Evolutionary conservation across 2,113 vertebrate genomes (phyloP), one percentile per base, ranked within the genome.

Genomic region (Poeciliopsis turrubarensis): DNA sequence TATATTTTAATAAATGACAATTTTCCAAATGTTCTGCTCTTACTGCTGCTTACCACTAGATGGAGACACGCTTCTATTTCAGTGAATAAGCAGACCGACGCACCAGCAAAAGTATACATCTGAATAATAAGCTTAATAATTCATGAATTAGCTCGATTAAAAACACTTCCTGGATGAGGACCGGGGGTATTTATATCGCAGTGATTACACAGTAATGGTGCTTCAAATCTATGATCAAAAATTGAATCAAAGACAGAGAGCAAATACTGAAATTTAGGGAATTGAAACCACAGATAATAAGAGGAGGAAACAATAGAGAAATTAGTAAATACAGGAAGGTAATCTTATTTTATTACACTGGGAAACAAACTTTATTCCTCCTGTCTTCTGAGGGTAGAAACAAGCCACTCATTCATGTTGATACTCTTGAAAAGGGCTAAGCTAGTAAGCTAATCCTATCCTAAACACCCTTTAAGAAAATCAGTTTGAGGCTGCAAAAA

Each of bases 11-110:
- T 44, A 44, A 37, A 2, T 37, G 17, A 74, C 30, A n/a, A 17
- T 65, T 71, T 77, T 15, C 5, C 27, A 54, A 6, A 8, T 26
- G 0, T 0, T 5, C 5, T 73, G 72, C 72, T 65, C 2, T 67
- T 76, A 73, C 66, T 2, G 0, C 12, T 37, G 5, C 3, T 31
- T 2, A 47, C 86, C 92, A 91, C 89, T 87, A 94, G 93, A 89
- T 93, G 93, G 93, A 68, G 86, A 73, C 69, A 80, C 26, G 32
- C 34, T 44, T 57, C 26, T 27, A 85, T 71, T 77, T 75, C 51
- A 57, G 22, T n/a, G 68, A 15, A 44, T 1, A 31, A 78, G 30
- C 54, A 41, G 32, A 14, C 11, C 11, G 34, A 37, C 0, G 32
- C 34, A 0, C 34, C 10, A 0, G 1, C 0, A 1, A 39, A 72